A percentile compares a stretch with the other conserved stretches of the same genome.
These are phyloP conservation scores for Trypoxylus dichotomus DNA, from an alignment of 1,140 invertebrate genomes.

Conservation along the genomic window DNA sequence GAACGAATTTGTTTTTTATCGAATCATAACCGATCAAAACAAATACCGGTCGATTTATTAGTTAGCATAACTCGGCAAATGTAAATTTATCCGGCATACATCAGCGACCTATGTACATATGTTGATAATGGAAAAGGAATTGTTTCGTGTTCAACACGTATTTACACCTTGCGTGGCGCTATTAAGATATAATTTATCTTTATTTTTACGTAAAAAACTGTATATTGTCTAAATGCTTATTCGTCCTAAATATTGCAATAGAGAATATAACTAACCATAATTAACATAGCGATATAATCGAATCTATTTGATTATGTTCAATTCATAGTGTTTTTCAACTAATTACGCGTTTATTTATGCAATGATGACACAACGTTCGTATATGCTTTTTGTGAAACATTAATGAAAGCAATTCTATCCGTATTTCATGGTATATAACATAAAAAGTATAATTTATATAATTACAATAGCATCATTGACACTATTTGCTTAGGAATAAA, in stretches of 20 bases:
- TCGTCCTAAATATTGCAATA: neutral
- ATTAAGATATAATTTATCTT: conserved; percentile 32
- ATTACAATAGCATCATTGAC: too few species aligned
- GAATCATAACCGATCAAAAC: neutral
- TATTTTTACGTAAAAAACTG: neutral
- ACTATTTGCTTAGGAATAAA: too few species aligned
- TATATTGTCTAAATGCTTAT: neutral
- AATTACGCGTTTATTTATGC: neutral
- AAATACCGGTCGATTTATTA: neutral
- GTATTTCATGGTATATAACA: neutral
- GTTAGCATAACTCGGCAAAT: neutral
- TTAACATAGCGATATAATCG: neutral
- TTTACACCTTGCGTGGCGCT: conserved; percentile 33
- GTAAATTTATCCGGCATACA: neutral
- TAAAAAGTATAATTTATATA: too few species aligned
- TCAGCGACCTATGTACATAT: neutral
- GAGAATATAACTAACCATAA: neutral
- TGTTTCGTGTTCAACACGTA: conserved; percentile 34
- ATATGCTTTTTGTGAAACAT: neutral
- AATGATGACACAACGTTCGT: neutral
- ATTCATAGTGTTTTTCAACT: neutral
- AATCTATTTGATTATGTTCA: neutral
- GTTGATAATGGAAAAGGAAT: neutral
- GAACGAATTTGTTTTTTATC: too few species aligned
- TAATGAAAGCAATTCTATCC: neutral